Evolutionary conservation across 2,888 invertebrate species (phyloP).

Genomic region (Drosophila macrospina): DNA sequence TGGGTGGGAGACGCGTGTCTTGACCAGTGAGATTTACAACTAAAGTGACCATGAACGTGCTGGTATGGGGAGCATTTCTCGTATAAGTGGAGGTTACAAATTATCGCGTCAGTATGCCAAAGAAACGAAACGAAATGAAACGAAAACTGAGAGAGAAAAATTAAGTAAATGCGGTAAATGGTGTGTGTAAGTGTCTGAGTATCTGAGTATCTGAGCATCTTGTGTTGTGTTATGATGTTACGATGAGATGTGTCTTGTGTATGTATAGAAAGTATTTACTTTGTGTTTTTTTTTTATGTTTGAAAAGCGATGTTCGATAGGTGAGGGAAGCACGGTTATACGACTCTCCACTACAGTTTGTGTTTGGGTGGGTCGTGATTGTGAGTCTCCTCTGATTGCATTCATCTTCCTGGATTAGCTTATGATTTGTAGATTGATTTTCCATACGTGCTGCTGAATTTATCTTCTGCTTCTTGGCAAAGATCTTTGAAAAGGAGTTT

Average conservation of each 20-base stretch:
- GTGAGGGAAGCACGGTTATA: constrained; percentile 46
- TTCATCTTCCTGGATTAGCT: constrained; percentile 29
- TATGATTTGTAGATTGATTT: too few species aligned
- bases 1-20: constrained; percentile 68
- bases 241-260: constrained; percentile 25
- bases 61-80: constrained; percentile 60
- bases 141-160: constrained; percentile 52
- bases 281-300: constrained; percentile 12
- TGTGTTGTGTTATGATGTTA: constrained; percentile 2
- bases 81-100: constrained; percentile 56
- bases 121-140: constrained; percentile 58
- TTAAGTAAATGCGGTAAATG: constrained; percentile 53
- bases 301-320: constrained; percentile 42
- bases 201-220: constrained; percentile 26
- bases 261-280: constrained; percentile 65
- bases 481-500: too few species aligned
- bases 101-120: constrained; percentile 69
- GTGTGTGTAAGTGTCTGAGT: constrained; percentile 29
- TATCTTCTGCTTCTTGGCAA: too few species aligned
- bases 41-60: constrained; percentile 80
- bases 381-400: constrained; percentile 10
- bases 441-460: too few species aligned
- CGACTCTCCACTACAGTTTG: constrained; percentile 38
- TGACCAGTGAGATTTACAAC: constrained; percentile 72
- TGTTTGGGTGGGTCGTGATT: constrained; percentile 61